phyloP scores from a whole-genome alignment of 1,140 invertebrate species.

The Mya arenaria region DNA sequence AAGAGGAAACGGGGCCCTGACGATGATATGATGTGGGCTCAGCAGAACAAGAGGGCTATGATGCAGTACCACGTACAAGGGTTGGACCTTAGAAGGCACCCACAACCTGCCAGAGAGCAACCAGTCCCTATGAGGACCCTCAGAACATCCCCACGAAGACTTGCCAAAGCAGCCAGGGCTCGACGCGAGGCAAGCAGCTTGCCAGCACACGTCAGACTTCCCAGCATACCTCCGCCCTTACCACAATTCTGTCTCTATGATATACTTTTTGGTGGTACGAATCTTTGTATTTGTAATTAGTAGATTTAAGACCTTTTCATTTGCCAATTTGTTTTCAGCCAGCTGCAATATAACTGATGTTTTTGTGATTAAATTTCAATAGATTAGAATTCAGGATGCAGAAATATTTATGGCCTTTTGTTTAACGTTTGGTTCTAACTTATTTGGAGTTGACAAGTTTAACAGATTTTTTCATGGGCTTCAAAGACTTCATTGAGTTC shows the following conservation, averaged over 20 bases:
- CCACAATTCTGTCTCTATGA: conserved; percentile 45
- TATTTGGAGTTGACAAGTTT: no score
- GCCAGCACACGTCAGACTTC: not conserved
- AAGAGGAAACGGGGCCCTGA: not conserved
- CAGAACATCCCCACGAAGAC: not conserved
- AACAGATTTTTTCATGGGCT: no score
- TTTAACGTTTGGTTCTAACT: no score
- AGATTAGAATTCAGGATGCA: no score
- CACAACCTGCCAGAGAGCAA: not conserved
- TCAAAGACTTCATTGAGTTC: no score
- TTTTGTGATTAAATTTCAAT: no score
- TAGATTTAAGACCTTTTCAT: no score
- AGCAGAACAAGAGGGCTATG: not conserved
- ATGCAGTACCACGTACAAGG: not conserved
- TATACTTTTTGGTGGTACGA: conserved; percentile 39
- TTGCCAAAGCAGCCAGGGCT: not conserved
- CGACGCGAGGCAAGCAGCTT: not conserved
- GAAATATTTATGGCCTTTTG: no score
- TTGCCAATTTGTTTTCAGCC: no score
- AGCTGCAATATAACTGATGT: no score
- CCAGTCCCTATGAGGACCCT: not conserved
- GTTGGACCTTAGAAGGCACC: not conserved
- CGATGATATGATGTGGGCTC: not conserved
- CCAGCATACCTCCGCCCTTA: conserved; percentile 8
- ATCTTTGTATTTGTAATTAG: no score